Evolutionary conservation across 1,140 invertebrate species (phyloP).

Genomic region (Anastrepha ludens): DNA sequence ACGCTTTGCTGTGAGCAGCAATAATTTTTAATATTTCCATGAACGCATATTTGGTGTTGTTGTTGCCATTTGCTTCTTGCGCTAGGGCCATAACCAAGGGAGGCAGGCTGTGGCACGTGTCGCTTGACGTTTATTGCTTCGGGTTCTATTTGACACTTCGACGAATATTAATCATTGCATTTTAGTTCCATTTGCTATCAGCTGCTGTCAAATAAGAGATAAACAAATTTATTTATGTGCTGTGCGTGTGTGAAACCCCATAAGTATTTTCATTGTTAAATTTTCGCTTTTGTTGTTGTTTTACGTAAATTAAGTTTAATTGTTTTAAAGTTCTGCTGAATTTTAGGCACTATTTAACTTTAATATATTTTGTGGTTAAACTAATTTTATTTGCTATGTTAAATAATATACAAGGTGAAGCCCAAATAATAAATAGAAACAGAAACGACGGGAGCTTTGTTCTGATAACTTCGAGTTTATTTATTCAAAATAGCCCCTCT

Average conservation of each 20-base stretch:
- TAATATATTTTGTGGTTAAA: too few species aligned
- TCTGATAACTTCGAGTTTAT: too few species aligned
- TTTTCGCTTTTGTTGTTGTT: background rate
- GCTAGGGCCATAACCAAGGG: too few species aligned
- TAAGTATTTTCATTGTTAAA: background rate
- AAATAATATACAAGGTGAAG: too few species aligned
- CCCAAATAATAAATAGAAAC: too few species aligned
- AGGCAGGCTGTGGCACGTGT: background rate
- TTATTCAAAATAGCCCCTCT: too few species aligned
- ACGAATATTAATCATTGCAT: slow-evolving; percentile 43
- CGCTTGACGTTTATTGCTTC: slow-evolving; percentile 43
- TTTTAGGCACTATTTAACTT: background rate
- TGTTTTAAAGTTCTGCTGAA: background rate
- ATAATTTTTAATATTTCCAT: slow-evolving; percentile 31
- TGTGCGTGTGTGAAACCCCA: background rate
- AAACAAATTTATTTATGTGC: slow-evolving; percentile 39
- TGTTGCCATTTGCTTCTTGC: slow-evolving; percentile 8
- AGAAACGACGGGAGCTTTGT: too few species aligned
- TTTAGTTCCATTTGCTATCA: slow-evolving; percentile 41
- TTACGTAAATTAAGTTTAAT: slow-evolving; percentile 15
- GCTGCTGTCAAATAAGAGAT: slow-evolving; percentile 48
- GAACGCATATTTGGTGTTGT: background rate
- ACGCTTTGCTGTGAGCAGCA: background rate
- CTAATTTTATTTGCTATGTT: too few species aligned
- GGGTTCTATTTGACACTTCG: slow-evolving; percentile 42